phyloP scores from a whole-genome alignment of 2,797 vertebrate genomes.

The Sebastes cheni region DNA sequence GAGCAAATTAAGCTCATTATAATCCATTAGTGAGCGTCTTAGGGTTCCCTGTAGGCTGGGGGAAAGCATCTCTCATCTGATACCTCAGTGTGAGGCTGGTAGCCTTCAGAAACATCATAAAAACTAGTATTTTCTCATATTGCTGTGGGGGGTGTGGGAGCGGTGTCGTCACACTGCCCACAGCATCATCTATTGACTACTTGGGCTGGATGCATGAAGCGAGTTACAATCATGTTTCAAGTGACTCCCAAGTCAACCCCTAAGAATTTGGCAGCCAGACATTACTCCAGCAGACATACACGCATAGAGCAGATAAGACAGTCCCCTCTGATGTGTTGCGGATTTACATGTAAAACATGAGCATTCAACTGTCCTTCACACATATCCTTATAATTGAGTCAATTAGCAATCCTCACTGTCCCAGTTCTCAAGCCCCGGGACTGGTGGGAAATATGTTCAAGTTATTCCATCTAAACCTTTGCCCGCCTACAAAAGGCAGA shows the following conservation, averaged over 20 bases:
- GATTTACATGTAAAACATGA: conserved; percentile 46
- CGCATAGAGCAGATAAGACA: not conserved
- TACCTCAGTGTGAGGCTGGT: conserved; percentile 46
- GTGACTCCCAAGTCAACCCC: not conserved
- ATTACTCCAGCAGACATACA: not conserved
- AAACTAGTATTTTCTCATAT: conserved; percentile 30
- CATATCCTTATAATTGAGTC: conserved; percentile 63
- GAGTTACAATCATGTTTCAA: not conserved
- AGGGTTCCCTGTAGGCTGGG: conserved; percentile 56
- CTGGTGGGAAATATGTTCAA: conserved; percentile 68
- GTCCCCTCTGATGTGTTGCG: conserved; percentile 16
- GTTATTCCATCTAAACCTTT: conserved; percentile 73
- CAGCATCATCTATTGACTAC: conserved; percentile 15
- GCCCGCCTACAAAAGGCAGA: conserved; percentile 69
- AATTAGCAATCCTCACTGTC: conserved; percentile 66
- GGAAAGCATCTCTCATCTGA: conserved; percentile 61
- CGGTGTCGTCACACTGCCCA: conserved; percentile 21
- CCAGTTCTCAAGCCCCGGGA: conserved; percentile 57
- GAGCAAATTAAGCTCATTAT: conserved; percentile 76
- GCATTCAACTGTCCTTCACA: conserved; percentile 61
- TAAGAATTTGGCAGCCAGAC: not conserved
- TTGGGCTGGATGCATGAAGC: not conserved
- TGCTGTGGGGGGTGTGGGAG: conserved; percentile 22
- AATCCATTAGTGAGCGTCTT: conserved; percentile 71
- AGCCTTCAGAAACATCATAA: conserved; percentile 49